Conservation (phyloP, 2,888 invertebrate species). For the Pristionchus japonicus region DNA sequence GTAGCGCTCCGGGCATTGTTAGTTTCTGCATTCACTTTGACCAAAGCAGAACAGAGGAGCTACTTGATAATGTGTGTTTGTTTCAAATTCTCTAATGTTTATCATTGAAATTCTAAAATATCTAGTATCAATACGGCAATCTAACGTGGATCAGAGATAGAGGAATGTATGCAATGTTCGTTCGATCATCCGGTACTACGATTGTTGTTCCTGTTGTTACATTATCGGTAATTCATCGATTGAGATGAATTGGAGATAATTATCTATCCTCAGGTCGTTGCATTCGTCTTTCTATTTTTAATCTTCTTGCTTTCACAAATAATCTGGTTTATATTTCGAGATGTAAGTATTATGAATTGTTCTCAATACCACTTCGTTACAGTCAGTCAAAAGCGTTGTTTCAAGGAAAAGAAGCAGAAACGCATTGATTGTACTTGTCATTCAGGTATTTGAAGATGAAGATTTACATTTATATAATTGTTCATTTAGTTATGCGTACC, state of each 20-base stretch:
- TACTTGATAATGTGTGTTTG: not conserved
- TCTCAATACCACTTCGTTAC: not conserved
- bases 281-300: not conserved
- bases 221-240: not conserved
- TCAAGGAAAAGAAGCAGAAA: not conserved
- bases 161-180: not conserved
- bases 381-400: not conserved
- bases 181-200: not conserved
- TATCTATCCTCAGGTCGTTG: not conserved
- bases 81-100: not conserved
- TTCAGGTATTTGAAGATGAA: not conserved
- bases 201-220: not conserved
- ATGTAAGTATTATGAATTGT: too few relatives aligned
- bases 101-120: not conserved
- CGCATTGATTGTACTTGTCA: not conserved
- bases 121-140: not conserved
- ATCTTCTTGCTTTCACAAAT: not conserved
- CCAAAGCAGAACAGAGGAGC: not conserved
- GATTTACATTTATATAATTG: not conserved
- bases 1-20: not conserved
- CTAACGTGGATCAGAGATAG: not conserved
- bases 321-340: not conserved
- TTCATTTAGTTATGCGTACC: not conserved
- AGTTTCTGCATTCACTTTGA: not conserved
- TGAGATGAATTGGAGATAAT: too few relatives aligned